A percentile compares a stretch with the other conserved stretches of the same genome.
phyloP scores from a whole-genome alignment of 1,140 invertebrate species.

The Galleria mellonella region DNA sequence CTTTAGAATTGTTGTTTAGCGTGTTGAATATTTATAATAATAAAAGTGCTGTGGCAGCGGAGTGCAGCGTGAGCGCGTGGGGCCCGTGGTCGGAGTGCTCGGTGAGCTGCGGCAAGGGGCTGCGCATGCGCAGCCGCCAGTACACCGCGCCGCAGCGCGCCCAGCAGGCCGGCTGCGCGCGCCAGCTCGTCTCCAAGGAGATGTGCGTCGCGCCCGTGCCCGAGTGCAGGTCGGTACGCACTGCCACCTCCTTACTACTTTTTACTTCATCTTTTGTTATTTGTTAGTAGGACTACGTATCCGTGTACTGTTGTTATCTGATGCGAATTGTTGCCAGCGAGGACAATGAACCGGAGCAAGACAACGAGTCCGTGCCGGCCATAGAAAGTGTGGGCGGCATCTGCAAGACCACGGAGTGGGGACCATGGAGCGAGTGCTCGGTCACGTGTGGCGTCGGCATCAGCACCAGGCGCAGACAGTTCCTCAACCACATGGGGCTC shows the following conservation, averaged over 20 bases:
- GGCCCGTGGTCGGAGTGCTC: slow-evolving; percentile 87
- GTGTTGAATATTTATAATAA: no score
- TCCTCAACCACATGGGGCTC: slow-evolving; percentile 82
- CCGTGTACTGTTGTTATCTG: no score
- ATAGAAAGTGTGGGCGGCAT: slow-evolving; percentile 61
- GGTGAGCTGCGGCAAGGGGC: slow-evolving; percentile 91
- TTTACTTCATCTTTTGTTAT: no score
- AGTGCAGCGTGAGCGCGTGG: slow-evolving; percentile 86
- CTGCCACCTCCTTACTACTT: not conserved
- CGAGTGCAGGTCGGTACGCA: slow-evolving; percentile 83
- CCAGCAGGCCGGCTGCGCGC: slow-evolving; percentile 83
- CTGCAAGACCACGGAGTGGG: slow-evolving; percentile 86
- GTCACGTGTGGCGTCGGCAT: slow-evolving; percentile 87
- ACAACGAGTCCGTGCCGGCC: slow-evolving; percentile 12
- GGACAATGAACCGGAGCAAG: slow-evolving; percentile 12
- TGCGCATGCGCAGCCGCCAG: slow-evolving; percentile 85
- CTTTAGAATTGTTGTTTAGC: no score
- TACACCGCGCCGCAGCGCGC: slow-evolving; percentile 88
- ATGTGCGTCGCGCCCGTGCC: slow-evolving; percentile 86
- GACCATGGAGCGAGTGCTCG: slow-evolving; percentile 88
- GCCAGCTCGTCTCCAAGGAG: slow-evolving; percentile 89
- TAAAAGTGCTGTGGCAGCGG: slow-evolving; percentile 70
- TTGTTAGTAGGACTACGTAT: no score
- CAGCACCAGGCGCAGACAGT: slow-evolving; percentile 82
- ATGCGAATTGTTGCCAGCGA: slow-evolving; percentile 7